A percentile compares a stretch with the other conserved stretches of the same genome.
These are phyloP conservation scores for Regulus satrapa DNA, from an alignment of 2,113 vertebrate genomes.

Conservation along the genomic window DNA sequence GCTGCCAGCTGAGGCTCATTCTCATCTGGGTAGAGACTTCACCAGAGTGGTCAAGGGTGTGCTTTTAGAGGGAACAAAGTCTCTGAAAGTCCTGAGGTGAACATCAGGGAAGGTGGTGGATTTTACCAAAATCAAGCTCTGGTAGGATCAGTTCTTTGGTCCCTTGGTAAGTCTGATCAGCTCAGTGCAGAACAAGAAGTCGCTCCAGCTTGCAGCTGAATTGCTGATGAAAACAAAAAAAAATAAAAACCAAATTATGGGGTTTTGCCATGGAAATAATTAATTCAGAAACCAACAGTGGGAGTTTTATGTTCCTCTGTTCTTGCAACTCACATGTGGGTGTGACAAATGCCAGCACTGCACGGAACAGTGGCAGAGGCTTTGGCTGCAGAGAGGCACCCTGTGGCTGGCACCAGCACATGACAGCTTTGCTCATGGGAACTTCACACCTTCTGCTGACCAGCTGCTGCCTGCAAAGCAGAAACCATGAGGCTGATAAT, in stretches of 20 bases:
- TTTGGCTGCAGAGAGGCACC: neutral
- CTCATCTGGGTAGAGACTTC: neutral
- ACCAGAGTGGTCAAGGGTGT: neutral
- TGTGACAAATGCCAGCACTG: accelerated
- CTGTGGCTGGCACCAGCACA: neutral
- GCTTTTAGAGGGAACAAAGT: neutral
- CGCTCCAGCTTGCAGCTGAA: neutral
- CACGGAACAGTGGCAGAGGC: accelerated
- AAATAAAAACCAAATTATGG: neutral
- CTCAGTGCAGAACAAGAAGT: neutral
- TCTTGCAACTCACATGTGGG: neutral
- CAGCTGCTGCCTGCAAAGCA: neutral
- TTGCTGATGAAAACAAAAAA: neutral
- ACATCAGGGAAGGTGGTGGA: too few species aligned
- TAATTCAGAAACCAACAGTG: neutral
- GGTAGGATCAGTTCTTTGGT: neutral
- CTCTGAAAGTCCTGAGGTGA: neutral
- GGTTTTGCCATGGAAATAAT: neutral
- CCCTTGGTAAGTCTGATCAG: neutral
- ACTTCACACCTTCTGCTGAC: neutral
- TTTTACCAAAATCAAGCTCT: neutral
- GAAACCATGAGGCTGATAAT: accelerated
- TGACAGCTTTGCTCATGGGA: neutral
- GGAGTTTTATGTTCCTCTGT: neutral
- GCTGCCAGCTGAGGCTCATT: accelerated